phyloP scores from a whole-genome alignment of 30 jellyfish, hydroid and myxozoan genomes.

The Aurelia coerulea region DNA sequence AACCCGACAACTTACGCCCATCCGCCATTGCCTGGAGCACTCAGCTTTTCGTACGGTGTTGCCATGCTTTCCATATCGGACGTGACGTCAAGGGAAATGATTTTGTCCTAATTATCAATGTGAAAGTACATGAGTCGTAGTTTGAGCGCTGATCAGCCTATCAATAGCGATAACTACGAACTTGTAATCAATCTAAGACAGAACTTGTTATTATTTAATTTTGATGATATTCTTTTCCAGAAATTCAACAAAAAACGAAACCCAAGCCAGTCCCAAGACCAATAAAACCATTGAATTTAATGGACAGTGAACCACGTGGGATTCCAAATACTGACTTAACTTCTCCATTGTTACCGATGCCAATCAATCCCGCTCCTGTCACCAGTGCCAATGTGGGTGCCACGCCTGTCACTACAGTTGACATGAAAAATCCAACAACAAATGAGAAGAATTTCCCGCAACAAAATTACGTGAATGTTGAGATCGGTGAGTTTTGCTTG shows the following conservation, averaged over 20 bases:
- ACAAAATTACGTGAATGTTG: conserved; percentile 30
- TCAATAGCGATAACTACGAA: too few species aligned
- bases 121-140: too few species aligned
- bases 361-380: neutral
- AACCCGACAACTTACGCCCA: too few species aligned
- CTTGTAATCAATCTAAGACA: too few species aligned
- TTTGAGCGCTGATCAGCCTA: too few species aligned
- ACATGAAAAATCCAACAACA: neutral
- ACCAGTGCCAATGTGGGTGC: conserved; percentile 2
- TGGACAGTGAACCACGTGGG: conserved; percentile 32
- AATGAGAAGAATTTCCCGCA: conserved; percentile 21
- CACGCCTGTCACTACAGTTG: neutral
- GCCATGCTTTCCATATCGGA: too few species aligned
- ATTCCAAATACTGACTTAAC: neutral
- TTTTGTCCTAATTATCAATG: too few species aligned
- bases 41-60: too few species aligned
- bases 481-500: conserved; percentile 25
- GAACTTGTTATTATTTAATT: too few species aligned
- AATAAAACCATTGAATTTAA: conserved; percentile 1
- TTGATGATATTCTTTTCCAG: too few species aligned
- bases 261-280: conserved; percentile 21
- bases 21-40: too few species aligned
- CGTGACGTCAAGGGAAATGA: too few species aligned
- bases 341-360: conserved; percentile 11
- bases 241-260: neutral